Conservation (phyloP, 2,888 invertebrate species). For the Dryomyza anilis region DNA sequence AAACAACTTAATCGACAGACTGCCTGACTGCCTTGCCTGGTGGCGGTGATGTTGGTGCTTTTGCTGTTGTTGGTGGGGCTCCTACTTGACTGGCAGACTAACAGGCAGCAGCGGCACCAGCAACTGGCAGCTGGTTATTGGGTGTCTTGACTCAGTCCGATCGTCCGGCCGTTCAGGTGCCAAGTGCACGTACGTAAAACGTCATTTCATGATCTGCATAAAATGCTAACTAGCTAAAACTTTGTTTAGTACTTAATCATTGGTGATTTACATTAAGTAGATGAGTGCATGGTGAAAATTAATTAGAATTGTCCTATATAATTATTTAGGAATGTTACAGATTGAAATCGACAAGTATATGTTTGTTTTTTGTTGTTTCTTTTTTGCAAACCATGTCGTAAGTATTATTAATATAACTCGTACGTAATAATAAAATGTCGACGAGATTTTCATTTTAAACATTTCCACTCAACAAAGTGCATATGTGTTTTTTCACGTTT, state of each 20-base stretch:
- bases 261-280: no score
- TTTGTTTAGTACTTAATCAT: no score
- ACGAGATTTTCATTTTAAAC: no score
- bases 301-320: constrained; percentile 8
- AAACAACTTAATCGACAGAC: constrained; percentile 41
- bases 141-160: neutral
- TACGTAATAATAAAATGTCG: no score
- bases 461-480: no score
- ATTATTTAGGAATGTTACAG: neutral
- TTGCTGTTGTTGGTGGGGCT: neutral
- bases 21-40: constrained; percentile 3
- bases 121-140: constrained; percentile 18
- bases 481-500: no score
- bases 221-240: no score
- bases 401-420: no score
- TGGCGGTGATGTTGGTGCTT: no score
- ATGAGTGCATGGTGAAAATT: constrained; percentile 8
- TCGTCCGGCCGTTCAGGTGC: constrained; percentile 36
- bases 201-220: constrained; percentile 19
- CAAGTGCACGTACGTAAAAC: constrained; percentile 20
- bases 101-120: neutral
- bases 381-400: no score
- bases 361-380: no score
- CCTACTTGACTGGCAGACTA: neutral
- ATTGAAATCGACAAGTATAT: no score